Percentiles rank a stretch among this genome's conserved stretches.
Evolutionary conservation across 2,113 vertebrate genomes (phyloP).

Genomic region (Turdus rufiventris): DNA sequence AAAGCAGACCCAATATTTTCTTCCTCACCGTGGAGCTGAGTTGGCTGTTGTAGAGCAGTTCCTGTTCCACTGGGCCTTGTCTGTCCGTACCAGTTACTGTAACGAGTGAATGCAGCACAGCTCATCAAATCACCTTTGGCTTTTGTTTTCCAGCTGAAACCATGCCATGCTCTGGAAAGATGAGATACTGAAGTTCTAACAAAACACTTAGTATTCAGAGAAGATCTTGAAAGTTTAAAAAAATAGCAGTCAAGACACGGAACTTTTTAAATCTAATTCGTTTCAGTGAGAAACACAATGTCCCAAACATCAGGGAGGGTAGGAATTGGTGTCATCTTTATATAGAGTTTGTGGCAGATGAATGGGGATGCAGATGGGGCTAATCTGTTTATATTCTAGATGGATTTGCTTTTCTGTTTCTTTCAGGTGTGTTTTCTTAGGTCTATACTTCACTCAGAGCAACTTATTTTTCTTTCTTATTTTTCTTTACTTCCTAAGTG

Average conservation of each 20-base stretch:
- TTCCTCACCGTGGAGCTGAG: neutral
- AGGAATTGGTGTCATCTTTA: neutral
- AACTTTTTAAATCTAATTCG: neutral
- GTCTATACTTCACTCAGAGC: neutral
- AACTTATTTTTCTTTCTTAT: neutral
- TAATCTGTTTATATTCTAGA: neutral
- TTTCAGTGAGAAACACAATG: neutral
- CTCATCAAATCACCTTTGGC: neutral
- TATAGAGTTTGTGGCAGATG: neutral
- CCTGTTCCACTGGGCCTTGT: neutral
- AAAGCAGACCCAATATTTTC: neutral
- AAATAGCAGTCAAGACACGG: neutral
- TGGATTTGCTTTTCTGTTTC: neutral
- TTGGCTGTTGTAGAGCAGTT: neutral
- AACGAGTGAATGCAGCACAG: rapidly evolving
- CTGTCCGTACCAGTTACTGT: rapidly evolving
- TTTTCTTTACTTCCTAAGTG: neutral
- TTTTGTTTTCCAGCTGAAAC: neutral
- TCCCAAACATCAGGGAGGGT: neutral
- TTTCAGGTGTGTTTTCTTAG: neutral
- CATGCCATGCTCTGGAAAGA: neutral
- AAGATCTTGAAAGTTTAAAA: neutral
- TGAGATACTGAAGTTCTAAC: neutral
- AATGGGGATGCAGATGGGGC: neutral
- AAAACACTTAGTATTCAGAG: neutral